Evolutionary conservation across 1,140 invertebrate species (phyloP), one percentile per base, ranked within the genome.

Genomic region (Drosophila persimilis): DNA sequence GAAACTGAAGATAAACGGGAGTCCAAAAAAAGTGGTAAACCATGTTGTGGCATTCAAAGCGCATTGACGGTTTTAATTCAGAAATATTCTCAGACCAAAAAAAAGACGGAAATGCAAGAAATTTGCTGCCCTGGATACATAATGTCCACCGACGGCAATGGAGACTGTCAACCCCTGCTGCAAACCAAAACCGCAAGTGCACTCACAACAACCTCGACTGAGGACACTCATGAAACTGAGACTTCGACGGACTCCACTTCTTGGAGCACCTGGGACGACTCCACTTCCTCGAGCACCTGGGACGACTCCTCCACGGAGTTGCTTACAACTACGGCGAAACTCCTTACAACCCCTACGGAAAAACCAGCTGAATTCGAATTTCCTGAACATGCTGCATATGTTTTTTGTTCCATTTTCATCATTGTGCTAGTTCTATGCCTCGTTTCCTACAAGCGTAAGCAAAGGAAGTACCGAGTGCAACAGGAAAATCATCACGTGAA

Each of bases 91-190:
- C 6, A 80, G 78, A 55, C 4, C 0, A 73, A 60, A 73, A 81
- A 44, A 0, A 81, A 24, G 26, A 6, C 60, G 13, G 54, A 83
- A 44, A 22, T 20, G 1, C 11, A 45, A 13, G 4, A 44, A 22
- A 13, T 39, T 7, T 81, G 79, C 24, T 81, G 79, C 15, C 41
- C 62, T 2, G 79, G 74, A 29, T 81, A 59, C 22, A 20, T 24
- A 11, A 48, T 41, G 5, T 13, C 17, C 5, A 5, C 24, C 7
- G 17, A 24, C 2, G 20, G 24, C 39, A 24, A 3, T 48, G 22
- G n/a, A 11, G 1, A n/a, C 11, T 84, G 79, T 13, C 39, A 35
- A 15, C 45, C 6, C 4, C 5, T 48, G 6, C 13, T 22, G 0
- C 53, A 50, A 46, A 47, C 66, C 6, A 46, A 54, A 43, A 6